phyloP scores from a whole-genome alignment of 2,797 vertebrate species.

The Pachyuromys duprasi region DNA sequence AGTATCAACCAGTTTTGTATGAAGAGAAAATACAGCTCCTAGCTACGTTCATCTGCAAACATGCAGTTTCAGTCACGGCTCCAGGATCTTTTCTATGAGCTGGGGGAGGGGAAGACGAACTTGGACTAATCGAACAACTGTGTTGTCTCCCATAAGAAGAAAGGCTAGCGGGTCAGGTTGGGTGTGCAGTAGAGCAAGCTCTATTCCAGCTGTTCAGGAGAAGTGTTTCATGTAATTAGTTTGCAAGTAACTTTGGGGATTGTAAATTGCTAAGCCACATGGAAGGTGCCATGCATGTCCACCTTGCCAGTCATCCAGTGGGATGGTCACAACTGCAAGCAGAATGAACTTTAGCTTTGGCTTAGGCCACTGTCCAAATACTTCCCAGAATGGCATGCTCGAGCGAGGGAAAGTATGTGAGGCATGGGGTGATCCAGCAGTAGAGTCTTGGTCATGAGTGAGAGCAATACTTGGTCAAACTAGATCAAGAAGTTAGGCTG shows the following conservation, averaged over 20 bases:
- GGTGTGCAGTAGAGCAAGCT: not conserved
- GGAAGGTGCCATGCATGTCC: not conserved
- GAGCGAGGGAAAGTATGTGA: conserved; percentile 17
- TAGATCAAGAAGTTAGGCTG: not conserved
- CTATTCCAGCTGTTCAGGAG: not conserved
- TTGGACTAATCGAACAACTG: not conserved
- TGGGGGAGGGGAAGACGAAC: not conserved
- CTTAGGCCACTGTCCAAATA: not conserved
- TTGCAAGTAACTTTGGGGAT: not conserved
- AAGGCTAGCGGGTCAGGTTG: not conserved
- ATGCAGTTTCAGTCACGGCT: not conserved
- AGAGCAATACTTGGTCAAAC: not conserved
- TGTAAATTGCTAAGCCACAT: not conserved
- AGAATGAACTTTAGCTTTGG: not conserved
- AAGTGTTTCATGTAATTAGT: not conserved
- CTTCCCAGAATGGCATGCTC: not conserved
- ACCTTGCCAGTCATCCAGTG: not conserved
- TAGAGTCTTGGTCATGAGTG: not conserved
- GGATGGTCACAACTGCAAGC: not conserved
- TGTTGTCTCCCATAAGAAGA: not conserved
- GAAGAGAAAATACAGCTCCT: not conserved
- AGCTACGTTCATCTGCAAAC: not conserved
- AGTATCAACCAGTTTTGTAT: conserved; percentile 8
- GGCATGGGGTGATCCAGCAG: not conserved
- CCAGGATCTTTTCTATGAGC: not conserved